A percentile compares a stretch with the other conserved stretches of the same genome.
Evolutionary conservation across 2,113 vertebrate species (phyloP).

Genomic region (Sylvia atricapilla): DNA sequence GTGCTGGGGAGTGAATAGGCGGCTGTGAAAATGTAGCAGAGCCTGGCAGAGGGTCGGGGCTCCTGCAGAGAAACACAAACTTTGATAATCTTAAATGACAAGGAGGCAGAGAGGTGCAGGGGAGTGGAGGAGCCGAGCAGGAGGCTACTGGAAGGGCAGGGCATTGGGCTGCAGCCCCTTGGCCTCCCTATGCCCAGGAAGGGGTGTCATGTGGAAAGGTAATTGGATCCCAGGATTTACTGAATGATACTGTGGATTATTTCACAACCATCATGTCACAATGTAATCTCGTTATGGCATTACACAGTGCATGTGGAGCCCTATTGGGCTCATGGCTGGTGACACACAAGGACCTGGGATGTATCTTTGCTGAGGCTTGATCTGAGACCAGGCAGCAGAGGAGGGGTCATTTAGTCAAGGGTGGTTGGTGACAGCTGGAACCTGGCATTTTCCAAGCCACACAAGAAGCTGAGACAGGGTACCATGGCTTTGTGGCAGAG

Average conservation of each 20-base stretch:
- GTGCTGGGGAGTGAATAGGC: not conserved
- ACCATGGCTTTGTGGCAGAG: fast-evolving
- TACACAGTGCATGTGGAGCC: not conserved
- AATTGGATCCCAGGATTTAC: conserved; percentile 54
- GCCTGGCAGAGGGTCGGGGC: not conserved
- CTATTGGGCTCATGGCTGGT: not conserved
- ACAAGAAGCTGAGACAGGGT: not conserved
- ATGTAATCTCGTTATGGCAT: conserved; percentile 38
- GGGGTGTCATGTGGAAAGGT: not conserved
- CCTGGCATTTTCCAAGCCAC: not conserved
- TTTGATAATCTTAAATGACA: conserved; percentile 11
- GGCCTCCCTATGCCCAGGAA: not conserved
- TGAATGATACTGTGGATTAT: conserved; percentile 43
- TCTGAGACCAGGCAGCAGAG: not conserved
- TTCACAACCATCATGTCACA: not conserved
- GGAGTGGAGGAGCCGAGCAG: not conserved
- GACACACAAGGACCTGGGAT: not conserved
- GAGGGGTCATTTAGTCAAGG: not conserved
- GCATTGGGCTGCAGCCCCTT: not conserved
- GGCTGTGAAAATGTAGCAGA: not conserved
- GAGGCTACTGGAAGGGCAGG: not conserved
- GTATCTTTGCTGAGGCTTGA: not conserved
- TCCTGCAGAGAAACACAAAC: not conserved
- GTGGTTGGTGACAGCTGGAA: not conserved
- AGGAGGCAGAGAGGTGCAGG: not conserved